Evolutionary conservation across 2,888 invertebrate genomes (phyloP).

Genomic region (Incurvaria masculella): DNA sequence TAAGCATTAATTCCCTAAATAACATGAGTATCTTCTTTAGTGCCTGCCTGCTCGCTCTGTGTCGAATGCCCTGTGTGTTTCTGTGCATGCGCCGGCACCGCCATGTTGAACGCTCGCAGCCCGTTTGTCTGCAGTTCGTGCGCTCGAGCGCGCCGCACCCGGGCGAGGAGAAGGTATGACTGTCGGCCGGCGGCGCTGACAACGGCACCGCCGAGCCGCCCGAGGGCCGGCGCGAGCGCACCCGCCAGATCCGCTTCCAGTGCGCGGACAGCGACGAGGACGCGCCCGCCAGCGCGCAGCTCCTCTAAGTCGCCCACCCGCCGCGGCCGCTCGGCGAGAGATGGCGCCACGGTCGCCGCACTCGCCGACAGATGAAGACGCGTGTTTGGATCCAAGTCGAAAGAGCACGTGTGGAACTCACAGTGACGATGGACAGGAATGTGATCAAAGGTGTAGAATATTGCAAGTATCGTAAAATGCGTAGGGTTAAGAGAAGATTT

Average conservation of each 20-base stretch:
- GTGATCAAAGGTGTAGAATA: too few relatives aligned
- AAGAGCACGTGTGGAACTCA: too few relatives aligned
- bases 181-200: constrained; percentile 50
- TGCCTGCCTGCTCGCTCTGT: neutral
- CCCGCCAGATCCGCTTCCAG: constrained; percentile 44
- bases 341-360: too few relatives aligned
- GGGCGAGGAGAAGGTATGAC: constrained; percentile 83
- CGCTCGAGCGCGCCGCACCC: constrained; percentile 66
- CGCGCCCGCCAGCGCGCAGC: constrained; percentile 23
- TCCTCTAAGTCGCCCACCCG: neutral
- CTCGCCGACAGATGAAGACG: neutral
- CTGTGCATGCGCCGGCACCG: constrained; percentile 7
- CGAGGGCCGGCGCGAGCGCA: constrained; percentile 12
- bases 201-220: constrained; percentile 12
- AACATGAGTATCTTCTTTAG: constrained; percentile 7
- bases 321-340: too few relatives aligned
- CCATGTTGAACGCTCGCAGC: neutral
- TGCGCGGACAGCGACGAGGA: constrained; percentile 44
- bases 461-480: too few relatives aligned
- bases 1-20: too few relatives aligned
- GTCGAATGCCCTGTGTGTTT: constrained; percentile 9
- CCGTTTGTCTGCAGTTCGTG: constrained; percentile 64
- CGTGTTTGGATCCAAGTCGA: too few relatives aligned
- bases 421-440: too few relatives aligned
- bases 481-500: neutral